These are phyloP conservation scores for Clinocottus analis DNA, from an alignment of 2,113 vertebrate genomes.

Conservation along the genomic window DNA sequence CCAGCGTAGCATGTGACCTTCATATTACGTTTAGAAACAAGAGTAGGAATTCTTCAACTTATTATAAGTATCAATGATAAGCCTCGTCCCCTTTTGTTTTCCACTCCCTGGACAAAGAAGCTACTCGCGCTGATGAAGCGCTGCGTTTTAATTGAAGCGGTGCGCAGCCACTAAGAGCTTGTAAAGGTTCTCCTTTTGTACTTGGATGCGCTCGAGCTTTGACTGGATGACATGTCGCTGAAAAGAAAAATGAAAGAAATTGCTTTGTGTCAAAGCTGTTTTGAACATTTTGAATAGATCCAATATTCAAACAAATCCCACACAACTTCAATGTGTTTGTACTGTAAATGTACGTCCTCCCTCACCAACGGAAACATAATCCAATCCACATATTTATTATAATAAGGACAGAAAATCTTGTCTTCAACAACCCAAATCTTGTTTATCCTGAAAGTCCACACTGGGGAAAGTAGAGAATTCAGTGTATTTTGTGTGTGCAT, in stretches of 20 bases:
- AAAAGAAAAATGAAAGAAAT: background rate
- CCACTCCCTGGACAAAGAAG: background rate
- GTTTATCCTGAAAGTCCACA: slow-evolving; percentile 37
- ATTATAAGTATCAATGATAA: no score
- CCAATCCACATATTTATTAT: slow-evolving; percentile 44
- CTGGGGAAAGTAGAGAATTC: background rate
- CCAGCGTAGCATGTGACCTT: no score
- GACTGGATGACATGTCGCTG: background rate
- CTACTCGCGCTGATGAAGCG: slow-evolving; percentile 23
- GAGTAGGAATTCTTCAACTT: no score
- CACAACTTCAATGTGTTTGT: slow-evolving; percentile 14
- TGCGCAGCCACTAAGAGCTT: background rate
- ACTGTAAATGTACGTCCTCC: slow-evolving; percentile 20
- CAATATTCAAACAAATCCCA: slow-evolving; percentile 32
- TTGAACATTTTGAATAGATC: slow-evolving; percentile 17
- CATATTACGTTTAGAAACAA: no score
- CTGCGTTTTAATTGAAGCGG: slow-evolving; percentile 9
- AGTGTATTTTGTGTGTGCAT: slow-evolving; percentile 2
- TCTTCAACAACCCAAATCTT: slow-evolving; percentile 35
- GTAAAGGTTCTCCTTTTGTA: background rate
- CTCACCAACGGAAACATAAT: slow-evolving; percentile 49
- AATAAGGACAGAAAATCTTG: no score
- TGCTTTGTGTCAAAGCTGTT: slow-evolving; percentile 35
- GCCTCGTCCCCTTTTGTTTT: no score
- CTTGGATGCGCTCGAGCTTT: background rate